Evolutionary conservation across 2,888 invertebrate genomes (phyloP).

Genomic region (Mesochorus sp.): DNA sequence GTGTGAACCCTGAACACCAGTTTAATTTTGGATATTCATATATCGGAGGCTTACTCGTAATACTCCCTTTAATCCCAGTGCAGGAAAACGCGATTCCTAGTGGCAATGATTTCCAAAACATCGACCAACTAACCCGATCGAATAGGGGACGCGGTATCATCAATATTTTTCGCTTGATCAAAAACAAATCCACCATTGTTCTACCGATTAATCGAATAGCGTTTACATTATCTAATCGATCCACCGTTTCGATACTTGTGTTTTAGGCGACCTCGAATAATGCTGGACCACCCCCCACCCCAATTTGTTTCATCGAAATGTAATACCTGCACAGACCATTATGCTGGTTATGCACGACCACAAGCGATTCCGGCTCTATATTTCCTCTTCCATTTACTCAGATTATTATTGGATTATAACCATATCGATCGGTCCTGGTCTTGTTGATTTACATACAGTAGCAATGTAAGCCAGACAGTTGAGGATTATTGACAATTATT

Average conservation of each 20-base stretch:
- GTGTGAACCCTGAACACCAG: background rate
- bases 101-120: conserved; percentile 56
- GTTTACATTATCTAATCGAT: conserved; percentile 73
- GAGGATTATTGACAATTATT: conserved; percentile 11
- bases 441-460: conserved; percentile 4
- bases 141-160: conserved; percentile 45
- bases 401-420: conserved; percentile 19
- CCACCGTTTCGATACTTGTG: conserved; percentile 32
- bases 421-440: background rate
- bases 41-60: conserved; percentile 42
- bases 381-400: conserved; percentile 5
- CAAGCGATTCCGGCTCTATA: conserved; percentile 8
- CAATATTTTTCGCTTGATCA: conserved; percentile 59
- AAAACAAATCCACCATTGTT: conserved; percentile 46
- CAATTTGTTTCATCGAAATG: conserved; percentile 69
- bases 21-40: conserved; percentile 3
- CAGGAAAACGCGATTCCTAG: conserved; percentile 38
- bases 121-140: conserved; percentile 33
- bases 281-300: conserved; percentile 59
- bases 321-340: conserved; percentile 69
- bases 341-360: conserved; percentile 57
- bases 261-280: conserved; percentile 12
- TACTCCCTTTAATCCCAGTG: conserved; percentile 37
- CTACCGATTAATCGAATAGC: conserved; percentile 73
- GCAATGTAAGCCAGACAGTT: conserved; percentile 2